These are phyloP conservation scores for Pseudachorutes palmiensis DNA, from an alignment of 1,140 invertebrate species.

Conservation along the genomic window DNA sequence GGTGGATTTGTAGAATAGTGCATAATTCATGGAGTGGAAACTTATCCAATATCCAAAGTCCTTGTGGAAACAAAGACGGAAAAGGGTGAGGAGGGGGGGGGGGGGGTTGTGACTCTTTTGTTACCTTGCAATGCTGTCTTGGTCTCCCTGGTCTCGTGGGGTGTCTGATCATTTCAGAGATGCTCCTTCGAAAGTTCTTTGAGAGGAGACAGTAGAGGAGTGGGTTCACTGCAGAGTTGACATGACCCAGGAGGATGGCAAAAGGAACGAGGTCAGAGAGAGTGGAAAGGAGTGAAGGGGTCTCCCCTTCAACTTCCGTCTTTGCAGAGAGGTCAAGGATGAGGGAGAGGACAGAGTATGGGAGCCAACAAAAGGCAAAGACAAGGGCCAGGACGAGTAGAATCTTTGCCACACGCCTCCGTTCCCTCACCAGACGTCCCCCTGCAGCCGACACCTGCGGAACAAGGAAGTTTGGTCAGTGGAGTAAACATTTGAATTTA, in stretches of 20 bases:
- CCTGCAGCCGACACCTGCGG: conserved; percentile 46
- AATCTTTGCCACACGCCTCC: conserved; percentile 63
- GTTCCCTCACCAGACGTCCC: conserved; percentile 54
- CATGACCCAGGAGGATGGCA: conserved; percentile 53
- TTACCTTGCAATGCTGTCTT: conserved; percentile 36
- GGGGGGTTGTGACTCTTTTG: background rate
- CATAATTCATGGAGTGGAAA: too few relatives aligned
- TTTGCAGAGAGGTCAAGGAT: conserved; percentile 53
- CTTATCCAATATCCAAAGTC: too few relatives aligned
- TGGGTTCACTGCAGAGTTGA: conserved; percentile 78
- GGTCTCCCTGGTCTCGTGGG: conserved; percentile 30
- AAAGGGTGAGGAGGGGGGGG: too few relatives aligned
- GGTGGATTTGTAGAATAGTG: too few relatives aligned
- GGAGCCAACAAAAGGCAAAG: conserved; percentile 70
- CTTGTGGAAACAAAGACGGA: background rate
- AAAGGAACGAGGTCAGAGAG: conserved; percentile 45
- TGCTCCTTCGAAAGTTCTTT: conserved; percentile 67
- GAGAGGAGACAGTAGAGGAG: conserved; percentile 83
- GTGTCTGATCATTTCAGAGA: conserved; percentile 50
- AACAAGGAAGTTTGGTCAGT: too few relatives aligned
- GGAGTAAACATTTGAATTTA: too few relatives aligned
- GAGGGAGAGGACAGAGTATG: conserved; percentile 60
- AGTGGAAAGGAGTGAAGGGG: conserved; percentile 15
- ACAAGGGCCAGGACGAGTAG: conserved; percentile 62
- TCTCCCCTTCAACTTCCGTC: background rate